phyloP scores from a whole-genome alignment of 1,140 invertebrate genomes.

The Drosophila ambigua region DNA sequence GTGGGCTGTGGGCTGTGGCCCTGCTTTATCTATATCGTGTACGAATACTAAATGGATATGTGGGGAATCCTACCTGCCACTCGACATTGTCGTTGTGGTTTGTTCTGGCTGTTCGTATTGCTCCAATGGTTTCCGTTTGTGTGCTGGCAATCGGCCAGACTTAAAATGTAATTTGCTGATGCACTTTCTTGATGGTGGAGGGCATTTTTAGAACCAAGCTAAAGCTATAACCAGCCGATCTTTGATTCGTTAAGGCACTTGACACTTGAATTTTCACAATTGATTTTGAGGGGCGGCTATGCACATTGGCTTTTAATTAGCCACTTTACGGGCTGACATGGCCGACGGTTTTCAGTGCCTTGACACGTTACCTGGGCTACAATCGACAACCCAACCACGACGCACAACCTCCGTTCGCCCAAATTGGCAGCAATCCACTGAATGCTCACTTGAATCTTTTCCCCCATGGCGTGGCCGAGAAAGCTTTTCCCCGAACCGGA shows the following conservation, averaged over 20 bases:
- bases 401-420: conserved; percentile 44
- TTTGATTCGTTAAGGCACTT: conserved; percentile 10
- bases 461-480: conserved; percentile 14
- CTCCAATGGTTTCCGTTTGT: conserved; percentile 24
- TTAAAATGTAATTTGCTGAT: conserved; percentile 29
- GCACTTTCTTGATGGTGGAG: conserved; percentile 14
- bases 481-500: conserved; percentile 54
- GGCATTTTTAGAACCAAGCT: conserved; percentile 25
- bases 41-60: conserved; percentile 7
- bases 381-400: not conserved
- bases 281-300: not conserved
- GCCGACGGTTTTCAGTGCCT: conserved; percentile 22
- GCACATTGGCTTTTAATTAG: conserved; percentile 34
- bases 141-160: conserved; percentile 61
- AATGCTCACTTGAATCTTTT: conserved; percentile 74
- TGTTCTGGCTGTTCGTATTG: conserved; percentile 20
- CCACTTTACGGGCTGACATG: not conserved
- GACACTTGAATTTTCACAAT: conserved; percentile 21
- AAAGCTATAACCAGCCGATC: conserved; percentile 6
- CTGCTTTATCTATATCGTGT: too few relatives aligned
- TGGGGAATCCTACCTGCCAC: conserved; percentile 62
- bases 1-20: not conserved
- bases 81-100: conserved; percentile 51
- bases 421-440: conserved; percentile 71
- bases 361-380: conserved; percentile 43